Conservation (phyloP, 2,113 vertebrate species). For the Eretmodus cyanostictus region DNA sequence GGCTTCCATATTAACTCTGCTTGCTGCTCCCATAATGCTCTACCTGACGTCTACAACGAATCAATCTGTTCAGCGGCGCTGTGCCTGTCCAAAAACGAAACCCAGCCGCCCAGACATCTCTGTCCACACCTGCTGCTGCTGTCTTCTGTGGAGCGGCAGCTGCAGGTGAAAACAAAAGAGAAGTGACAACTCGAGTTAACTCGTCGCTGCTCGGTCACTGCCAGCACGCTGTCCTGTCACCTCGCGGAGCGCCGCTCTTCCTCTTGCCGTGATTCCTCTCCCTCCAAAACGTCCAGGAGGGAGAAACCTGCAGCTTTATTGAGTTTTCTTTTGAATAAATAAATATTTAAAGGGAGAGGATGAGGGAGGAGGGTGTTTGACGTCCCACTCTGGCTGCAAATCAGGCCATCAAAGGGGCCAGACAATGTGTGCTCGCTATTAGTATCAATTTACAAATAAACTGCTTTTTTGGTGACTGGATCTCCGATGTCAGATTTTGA, state of each 20-base stretch:
- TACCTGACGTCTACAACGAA: background rate
- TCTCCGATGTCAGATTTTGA: conserved; percentile 76
- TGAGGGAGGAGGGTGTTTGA: conserved; percentile 4
- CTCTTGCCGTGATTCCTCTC: background rate
- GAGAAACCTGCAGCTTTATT: conserved; percentile 40
- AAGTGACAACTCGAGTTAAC: conserved; percentile 53
- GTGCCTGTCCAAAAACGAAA: background rate
- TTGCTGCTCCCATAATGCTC: background rate
- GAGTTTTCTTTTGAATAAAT: conserved; percentile 71
- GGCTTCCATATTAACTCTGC: background rate
- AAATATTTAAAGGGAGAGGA: conserved; percentile 53
- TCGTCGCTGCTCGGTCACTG: conserved; percentile 8
- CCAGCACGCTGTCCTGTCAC: background rate
- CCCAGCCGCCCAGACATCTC: background rate
- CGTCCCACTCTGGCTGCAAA: conserved; percentile 44
- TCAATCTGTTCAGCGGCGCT: background rate
- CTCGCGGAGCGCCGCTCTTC: background rate
- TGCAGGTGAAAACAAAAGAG: conserved; percentile 42
- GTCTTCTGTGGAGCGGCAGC: background rate
- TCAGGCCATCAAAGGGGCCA: conserved; percentile 52
- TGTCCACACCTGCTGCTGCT: background rate
- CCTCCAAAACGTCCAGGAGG: background rate
- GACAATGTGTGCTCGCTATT: conserved; percentile 69
- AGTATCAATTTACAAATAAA: conserved; percentile 79
- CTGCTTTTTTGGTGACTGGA: conserved; percentile 72